A percentile compares a stretch with the other conserved stretches of the same genome.
These are phyloP conservation scores for Brachymystax lenok DNA, from an alignment of 2,797 vertebrate genomes.

Conservation along the genomic window DNA sequence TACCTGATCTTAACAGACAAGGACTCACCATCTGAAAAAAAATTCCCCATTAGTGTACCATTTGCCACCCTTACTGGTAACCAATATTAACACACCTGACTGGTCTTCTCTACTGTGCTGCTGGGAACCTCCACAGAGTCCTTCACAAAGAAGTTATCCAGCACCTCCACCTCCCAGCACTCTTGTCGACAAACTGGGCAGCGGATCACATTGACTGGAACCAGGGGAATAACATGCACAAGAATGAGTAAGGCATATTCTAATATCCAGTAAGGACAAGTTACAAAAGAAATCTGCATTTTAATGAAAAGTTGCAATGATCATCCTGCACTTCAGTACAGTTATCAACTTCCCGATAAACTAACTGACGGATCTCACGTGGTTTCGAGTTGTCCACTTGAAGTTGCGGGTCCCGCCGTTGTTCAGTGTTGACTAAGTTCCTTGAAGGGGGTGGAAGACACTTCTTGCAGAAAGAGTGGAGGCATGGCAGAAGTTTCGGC, in stretches of 20 bases:
- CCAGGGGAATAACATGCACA: neutral
- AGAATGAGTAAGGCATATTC: neutral
- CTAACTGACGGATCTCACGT: constrained; percentile 54
- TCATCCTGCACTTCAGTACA: neutral
- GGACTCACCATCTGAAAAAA: neutral
- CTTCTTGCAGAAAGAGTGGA: constrained; percentile 94
- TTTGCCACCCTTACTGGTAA: neutral
- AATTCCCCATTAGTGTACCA: neutral
- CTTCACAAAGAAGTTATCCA: constrained; percentile 98
- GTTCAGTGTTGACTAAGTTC: constrained; percentile 69
- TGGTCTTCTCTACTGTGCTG: constrained; percentile 97
- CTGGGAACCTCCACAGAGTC: constrained; percentile 96
- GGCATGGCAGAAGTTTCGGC: constrained; percentile 93
- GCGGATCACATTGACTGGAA: constrained; percentile 87
- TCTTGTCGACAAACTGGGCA: constrained; percentile 97
- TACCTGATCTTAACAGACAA: neutral
- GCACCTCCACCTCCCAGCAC: constrained; percentile 94
- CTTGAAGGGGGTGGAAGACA: constrained; percentile 87
- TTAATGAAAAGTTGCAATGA: neutral
- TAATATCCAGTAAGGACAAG: neutral
- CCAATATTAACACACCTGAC: constrained; percentile 81
- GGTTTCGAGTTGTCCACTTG: constrained; percentile 65
- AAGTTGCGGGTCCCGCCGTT: constrained; percentile 62
- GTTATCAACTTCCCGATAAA: neutral
- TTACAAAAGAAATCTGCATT: neutral